These are phyloP conservation scores for Trematocara marginatum DNA, from an alignment of 2,113 vertebrate species.

Conservation along the genomic window DNA sequence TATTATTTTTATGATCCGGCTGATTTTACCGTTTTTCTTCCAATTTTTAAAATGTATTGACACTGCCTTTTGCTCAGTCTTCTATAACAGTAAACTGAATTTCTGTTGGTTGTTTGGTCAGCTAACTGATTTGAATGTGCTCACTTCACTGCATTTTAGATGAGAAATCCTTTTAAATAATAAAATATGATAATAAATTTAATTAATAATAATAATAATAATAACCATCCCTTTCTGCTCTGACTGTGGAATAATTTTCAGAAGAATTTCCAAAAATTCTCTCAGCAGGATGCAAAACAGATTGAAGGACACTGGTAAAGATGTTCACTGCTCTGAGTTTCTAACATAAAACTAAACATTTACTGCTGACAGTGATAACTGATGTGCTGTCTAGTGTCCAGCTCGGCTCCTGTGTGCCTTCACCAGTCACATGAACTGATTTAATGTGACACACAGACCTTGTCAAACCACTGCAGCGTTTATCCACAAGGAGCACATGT, in stretches of 20 bases:
- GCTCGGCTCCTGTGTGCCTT: neutral
- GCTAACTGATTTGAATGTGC: neutral
- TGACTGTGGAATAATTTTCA: neutral
- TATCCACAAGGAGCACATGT: neutral
- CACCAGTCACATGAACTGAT: neutral
- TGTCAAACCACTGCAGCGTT: neutral
- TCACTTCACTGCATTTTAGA: neutral
- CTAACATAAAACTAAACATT: neutral
- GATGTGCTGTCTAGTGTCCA: neutral
- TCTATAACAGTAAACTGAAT: neutral
- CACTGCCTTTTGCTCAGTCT: accelerated
- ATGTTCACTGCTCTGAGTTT: neutral
- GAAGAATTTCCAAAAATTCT: accelerated
- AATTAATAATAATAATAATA: neutral
- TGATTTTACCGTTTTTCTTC: neutral
- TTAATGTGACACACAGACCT: neutral
- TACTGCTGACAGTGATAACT: neutral
- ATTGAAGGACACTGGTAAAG: neutral
- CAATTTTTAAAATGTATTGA: neutral
- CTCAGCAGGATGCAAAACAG: accelerated
- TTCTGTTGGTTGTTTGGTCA: neutral
- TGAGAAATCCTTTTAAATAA: neutral
- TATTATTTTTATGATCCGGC: neutral
- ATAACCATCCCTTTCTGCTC: neutral
- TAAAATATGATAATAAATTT: neutral